Evolutionary conservation across 2,113 vertebrate genomes (phyloP).

Genomic region (Calidris pygmaea): DNA sequence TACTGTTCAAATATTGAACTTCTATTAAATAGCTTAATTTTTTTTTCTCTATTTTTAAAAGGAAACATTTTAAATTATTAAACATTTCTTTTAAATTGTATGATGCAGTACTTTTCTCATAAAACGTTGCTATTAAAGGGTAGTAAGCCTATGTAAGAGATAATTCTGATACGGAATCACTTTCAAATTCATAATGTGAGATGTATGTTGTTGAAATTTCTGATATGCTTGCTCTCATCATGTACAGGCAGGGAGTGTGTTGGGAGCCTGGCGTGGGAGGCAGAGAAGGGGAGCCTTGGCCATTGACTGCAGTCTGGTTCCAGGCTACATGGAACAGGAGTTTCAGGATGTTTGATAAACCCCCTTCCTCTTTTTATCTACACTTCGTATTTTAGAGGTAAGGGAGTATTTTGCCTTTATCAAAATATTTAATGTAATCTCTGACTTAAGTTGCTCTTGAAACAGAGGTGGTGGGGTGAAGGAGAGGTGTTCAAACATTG

Average conservation of each 20-base stretch:
- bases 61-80: not conserved
- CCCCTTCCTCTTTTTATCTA: not conserved
- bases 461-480: not conserved
- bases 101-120: not conserved
- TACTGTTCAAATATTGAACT: not conserved
- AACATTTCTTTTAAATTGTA: rapidly evolving
- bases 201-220: not conserved
- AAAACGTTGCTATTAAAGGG: not conserved
- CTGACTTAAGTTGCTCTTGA: not conserved
- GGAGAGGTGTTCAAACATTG: not conserved
- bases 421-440: not conserved
- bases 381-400: not conserved
- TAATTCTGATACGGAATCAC: not conserved
- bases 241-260: no score
- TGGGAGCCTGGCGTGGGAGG: not conserved
- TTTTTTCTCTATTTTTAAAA: not conserved
- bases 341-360: not conserved
- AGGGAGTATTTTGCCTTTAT: not conserved
- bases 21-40: not conserved
- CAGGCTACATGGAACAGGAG: not conserved
- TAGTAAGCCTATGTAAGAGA: not conserved
- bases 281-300: not conserved
- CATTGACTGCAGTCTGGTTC: not conserved
- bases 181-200: not conserved
- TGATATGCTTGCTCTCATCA: not conserved